Evolutionary conservation across 2,888 invertebrate genomes (phyloP), one percentile per base, ranked within the genome.

Genomic region (Nemurella pictetii): DNA sequence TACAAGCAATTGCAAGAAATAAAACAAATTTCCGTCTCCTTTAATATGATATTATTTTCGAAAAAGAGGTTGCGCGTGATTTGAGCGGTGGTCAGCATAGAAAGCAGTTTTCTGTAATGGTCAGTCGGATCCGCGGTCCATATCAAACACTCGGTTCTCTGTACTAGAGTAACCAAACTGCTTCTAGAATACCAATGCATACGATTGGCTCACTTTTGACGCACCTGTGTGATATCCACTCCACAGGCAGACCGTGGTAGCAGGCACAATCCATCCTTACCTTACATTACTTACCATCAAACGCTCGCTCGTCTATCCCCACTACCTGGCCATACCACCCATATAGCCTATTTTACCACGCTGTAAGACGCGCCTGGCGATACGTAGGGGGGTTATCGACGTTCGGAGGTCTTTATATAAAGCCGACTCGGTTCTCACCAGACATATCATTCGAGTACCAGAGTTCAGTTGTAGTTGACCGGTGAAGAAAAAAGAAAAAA

Each of bases 51-150:
- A 28, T 75, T 75, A 75, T 75, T 75, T 75, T 28, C 12, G n/a
- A 26, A 81, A 81, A 81, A 26, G 55, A 55, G 82, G 82, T 82
- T 82, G 29, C 29, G 82, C 82, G 82, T 82, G 82, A 82, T 82
- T 55, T 72, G 3, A 72, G 55, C 55, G 55, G 55, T 55, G 15
- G 20, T 15, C 20, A 55, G 20, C 15, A 26, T 81, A 82, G 82
- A 82, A 82, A 82, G 82, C 82, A 25, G 82, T 82, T 72, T 29
- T 30, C 30, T 28, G 28, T 25, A 15, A 28, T 72, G 82, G 72
- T 72, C 55, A 72, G 15, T 26, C 5, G 15, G 55, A 4, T 20
- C 32, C 3, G 4, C 81, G 81, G 81, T 81, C 81, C 81, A 81
- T 25, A 35, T 80, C 20, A 28, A 0, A n/a, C 32, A 30, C 30